Evolutionary conservation across 2,888 invertebrate species (phyloP).

Genomic region (Onchidella celtica): DNA sequence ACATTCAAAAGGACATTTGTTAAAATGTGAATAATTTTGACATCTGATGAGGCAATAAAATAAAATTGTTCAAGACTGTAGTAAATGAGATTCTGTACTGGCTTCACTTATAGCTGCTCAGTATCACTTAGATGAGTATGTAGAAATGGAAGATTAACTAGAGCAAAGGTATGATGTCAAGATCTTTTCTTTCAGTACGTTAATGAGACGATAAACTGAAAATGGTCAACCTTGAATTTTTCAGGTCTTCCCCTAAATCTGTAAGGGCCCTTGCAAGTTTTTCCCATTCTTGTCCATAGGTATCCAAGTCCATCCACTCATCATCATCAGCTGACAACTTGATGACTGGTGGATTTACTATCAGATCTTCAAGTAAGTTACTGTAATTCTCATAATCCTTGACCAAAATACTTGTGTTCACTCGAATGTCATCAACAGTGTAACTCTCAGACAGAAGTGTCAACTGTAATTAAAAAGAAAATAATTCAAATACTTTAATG

Average conservation of each 20-base stretch:
- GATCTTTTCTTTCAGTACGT: no score
- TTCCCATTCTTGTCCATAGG: conserved; percentile 55
- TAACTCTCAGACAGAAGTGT: conserved; percentile 20
- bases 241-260: conserved; percentile 19
- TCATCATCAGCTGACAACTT: conserved; percentile 49
- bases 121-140: no score
- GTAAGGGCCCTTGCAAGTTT: conserved; percentile 48
- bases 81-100: no score
- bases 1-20: no score
- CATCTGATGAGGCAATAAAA: no score
- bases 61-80: no score
- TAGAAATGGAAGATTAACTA: no score
- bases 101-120: no score
- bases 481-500: not conserved
- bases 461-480: conserved; percentile 25
- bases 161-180: no score
- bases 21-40: no score
- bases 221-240: conserved; percentile 50
- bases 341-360: conserved; percentile 56
- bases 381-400: conserved; percentile 46
- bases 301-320: conserved; percentile 53
- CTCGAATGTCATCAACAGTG: conserved; percentile 32
- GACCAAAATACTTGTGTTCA: conserved; percentile 44
- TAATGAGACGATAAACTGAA: no score
- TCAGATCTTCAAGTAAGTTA: conserved; percentile 53